A percentile compares a stretch with the other conserved stretches of the same genome.
Evolutionary conservation across 2,888 invertebrate genomes (phyloP).

Genomic region (Pachydiplax longipennis): DNA sequence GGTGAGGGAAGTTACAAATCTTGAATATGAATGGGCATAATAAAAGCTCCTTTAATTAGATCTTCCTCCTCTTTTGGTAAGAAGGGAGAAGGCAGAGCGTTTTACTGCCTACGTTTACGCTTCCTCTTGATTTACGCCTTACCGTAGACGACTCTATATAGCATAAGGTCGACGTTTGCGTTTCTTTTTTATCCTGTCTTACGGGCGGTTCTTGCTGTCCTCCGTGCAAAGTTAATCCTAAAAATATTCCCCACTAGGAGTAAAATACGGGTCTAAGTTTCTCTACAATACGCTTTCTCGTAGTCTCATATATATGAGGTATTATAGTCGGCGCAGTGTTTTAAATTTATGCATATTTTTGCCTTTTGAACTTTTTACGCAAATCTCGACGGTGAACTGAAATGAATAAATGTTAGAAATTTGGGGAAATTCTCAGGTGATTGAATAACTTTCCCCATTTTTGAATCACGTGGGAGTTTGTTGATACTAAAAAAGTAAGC

Average conservation of each 20-base stretch:
- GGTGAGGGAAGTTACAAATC: constrained; percentile 7
- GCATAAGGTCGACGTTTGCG: background rate
- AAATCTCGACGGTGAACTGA: too few species aligned
- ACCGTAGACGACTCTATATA: background rate
- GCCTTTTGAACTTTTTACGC: too few species aligned
- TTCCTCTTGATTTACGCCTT: constrained; percentile 17
- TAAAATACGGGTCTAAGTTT: too few species aligned
- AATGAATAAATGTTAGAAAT: too few species aligned
- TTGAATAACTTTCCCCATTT: too few species aligned
- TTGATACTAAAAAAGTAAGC: too few species aligned
- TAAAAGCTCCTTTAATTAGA: constrained; percentile 43
- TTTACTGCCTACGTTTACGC: constrained; percentile 28
- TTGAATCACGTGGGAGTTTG: too few species aligned
- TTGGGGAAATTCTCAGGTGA: too few species aligned
- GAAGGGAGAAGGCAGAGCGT: constrained; percentile 13
- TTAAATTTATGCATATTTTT: too few species aligned
- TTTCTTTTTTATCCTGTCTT: background rate
- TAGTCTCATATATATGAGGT: too few species aligned
- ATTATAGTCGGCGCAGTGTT: too few species aligned
- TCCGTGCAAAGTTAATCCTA: background rate
- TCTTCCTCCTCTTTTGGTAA: background rate
- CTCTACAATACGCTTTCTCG: too few species aligned
- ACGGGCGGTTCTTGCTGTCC: background rate
- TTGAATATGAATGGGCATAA: constrained; percentile 43
- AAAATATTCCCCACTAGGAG: background rate